Evolutionary conservation across 2,113 vertebrate genomes (phyloP), one percentile per base, ranked within the genome.

Genomic region (Sorex araneus): DNA sequence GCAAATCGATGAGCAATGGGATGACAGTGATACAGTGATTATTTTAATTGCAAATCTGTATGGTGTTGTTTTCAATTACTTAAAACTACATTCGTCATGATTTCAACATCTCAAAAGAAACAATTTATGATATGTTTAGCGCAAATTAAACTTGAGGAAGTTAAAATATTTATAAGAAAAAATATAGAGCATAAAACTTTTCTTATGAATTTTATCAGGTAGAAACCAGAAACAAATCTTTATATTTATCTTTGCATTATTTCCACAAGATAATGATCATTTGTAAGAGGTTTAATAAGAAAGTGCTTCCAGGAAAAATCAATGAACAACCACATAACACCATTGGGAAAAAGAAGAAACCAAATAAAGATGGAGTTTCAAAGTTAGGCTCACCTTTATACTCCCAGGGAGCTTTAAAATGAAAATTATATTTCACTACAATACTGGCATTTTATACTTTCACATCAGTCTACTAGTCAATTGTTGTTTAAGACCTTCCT

Each of bases 131-230:
- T 25, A 57, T 30, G 67, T 89, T 8, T 67, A 47, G 21, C 54
- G 34, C 30, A 90, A 82, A 76, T 77, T 86, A 73, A 10, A n/a
- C 13, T 82, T 54, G 16, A 28, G 64, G 66, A 66, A 77, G 25
- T n/a, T 57, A 36, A 66, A 15, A 73, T 87, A 45, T 15, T 66
- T 83, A 78, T 78, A 18, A 73, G 32, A 82, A 66, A 93, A 75
- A 90, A 77, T 45, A 25, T 9, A 40, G 12, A 90, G n/a, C 19
- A 79, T 66, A 57, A 73, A 82, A 81, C 21, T 2, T 57, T 86
- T 25, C 50, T 82, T 69, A 69, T 87, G 36, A 73, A 87, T 60
- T 50, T 40, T 57, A 30, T 86, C 50, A 87, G 16, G 7, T 28
- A 23, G 13, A 6, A 87, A 90, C 30, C 2, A 57, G 11, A 16